Base-by-base conservation (phyloP, 2,888 invertebrate species). In the Dicyrtoma fusca region DNA sequence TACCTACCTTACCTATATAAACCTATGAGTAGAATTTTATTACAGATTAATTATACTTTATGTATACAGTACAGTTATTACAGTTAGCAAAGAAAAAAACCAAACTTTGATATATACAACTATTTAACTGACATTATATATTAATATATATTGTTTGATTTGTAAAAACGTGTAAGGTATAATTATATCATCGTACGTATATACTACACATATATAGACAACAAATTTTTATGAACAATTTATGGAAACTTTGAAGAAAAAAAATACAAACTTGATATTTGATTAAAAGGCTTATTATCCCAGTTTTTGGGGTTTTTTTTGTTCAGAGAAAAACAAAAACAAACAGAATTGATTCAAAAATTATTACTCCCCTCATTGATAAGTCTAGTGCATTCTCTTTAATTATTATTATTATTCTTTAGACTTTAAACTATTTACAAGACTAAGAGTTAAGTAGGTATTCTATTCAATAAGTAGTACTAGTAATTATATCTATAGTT, bases 221-320 rank as follows among this genome's bases (percentile, higher is more conserved):
- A 65, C 64, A 57, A 44, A 71, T 75, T 75, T 70, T 75, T 75
- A 75, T 75, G 62, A 65, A 62, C 34, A n/a, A 59, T 59, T 13
- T 17, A 34, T n/a, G 49, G 19, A 49, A 59, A 59, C 25, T n/a
- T 34, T 57, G 65, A 72, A 69, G 64, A 68, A 74, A 71, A 69
- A 62, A 57, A 69, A 71, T n/a, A n/a, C n/a, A n/a, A 64, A 64
- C 45, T 74, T 49, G 49, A 49, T 34, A 47, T 47, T 63, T 61
- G 47, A 63, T 63, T 63, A 63, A 63, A 63, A 63, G 63, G n/a
- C 49, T 49, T 49, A 49, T n/a, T 26, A 42, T 76, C 76, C 75
- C 76, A 75, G 76, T 76, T 78, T 77, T 76, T 75, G 78, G 78
- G 76, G 75, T 74, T 78, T 78, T 78, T 78, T 77, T 76, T 71